Conservation (phyloP, 2,113 vertebrate species). For the Istiophorus platypterus region DNA sequence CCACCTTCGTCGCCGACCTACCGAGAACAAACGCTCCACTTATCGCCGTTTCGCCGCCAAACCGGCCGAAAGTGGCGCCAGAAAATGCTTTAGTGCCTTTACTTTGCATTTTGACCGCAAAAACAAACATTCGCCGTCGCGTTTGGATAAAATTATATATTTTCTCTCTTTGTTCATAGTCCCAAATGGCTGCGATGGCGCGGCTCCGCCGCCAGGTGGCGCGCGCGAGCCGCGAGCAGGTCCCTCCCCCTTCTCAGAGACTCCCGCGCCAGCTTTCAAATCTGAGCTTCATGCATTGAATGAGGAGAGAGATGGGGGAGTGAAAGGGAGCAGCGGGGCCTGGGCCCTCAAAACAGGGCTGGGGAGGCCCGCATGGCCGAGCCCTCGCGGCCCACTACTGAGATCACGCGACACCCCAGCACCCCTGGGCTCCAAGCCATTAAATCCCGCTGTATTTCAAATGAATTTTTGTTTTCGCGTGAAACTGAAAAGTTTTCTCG, state of each 20-base stretch:
- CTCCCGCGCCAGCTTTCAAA: constrained; percentile 85
- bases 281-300: constrained; percentile 78
- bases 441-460: constrained; percentile 61
- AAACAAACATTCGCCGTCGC: constrained; percentile 64
- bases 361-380: constrained; percentile 53
- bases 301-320: constrained; percentile 77
- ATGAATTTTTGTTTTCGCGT: constrained; percentile 47
- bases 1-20: constrained; percentile 84
- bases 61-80: constrained; percentile 59
- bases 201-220: constrained; percentile 74
- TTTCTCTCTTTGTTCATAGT: constrained; percentile 87
- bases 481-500: constrained; percentile 76
- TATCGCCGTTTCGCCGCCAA: constrained; percentile 63
- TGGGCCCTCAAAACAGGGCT: constrained; percentile 64
- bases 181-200: constrained; percentile 85
- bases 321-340: constrained; percentile 58
- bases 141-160: constrained; percentile 82
- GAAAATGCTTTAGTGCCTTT: constrained; percentile 73
- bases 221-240: constrained; percentile 61
- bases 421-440: constrained; percentile 17
- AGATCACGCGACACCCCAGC: not conserved
- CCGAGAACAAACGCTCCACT: constrained; percentile 80
- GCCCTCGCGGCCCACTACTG: constrained; percentile 14
- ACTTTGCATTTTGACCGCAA: constrained; percentile 72
- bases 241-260: constrained; percentile 81